Evolutionary conservation across 2,888 invertebrate genomes (phyloP).

Genomic region (Drosophila neoperkinsi): DNA sequence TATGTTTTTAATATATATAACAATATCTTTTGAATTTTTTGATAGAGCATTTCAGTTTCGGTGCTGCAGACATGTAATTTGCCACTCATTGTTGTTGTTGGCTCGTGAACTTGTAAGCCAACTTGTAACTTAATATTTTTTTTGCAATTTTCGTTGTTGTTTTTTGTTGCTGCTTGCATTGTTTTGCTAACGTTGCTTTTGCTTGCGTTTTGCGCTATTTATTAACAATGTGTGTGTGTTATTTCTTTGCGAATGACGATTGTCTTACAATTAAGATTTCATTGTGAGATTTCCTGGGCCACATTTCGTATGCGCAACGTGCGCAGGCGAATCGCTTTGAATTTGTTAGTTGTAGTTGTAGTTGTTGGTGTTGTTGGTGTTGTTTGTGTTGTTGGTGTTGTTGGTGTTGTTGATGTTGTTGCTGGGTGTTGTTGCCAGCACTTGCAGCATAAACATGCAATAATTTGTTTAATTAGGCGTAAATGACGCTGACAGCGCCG

Average conservation of each 20-base stretch:
- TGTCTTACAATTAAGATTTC: conserved; percentile 76
- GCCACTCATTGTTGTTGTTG: conserved; percentile 49
- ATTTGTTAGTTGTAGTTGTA: conserved; percentile 29
- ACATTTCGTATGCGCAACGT: conserved; percentile 66
- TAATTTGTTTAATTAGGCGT: conserved; percentile 82
- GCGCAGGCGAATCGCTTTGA: conserved; percentile 26
- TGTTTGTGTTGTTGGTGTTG: conserved; percentile 13
- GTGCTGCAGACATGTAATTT: background rate
- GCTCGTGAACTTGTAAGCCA: conserved; percentile 73
- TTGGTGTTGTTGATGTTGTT: conserved; percentile 15
- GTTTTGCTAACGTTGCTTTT: conserved; percentile 36
- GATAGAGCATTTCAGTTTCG: conserved; percentile 37
- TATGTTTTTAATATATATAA: background rate
- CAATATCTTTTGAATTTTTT: background rate
- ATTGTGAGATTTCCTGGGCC: conserved; percentile 73
- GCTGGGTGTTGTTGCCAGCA: conserved; percentile 26
- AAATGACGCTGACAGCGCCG: conserved; percentile 64
- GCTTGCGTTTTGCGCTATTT: conserved; percentile 60
- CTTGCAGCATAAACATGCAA: conserved; percentile 69
- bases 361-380: conserved; percentile 28
- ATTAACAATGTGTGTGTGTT: conserved; percentile 57
- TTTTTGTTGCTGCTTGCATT: conserved; percentile 45
- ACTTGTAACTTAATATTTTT: conserved; percentile 66
- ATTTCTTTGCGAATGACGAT: conserved; percentile 48
- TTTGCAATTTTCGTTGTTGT: conserved; percentile 23